Evolutionary conservation across 2,888 invertebrate genomes (phyloP).

Genomic region (Helleia helle): DNA sequence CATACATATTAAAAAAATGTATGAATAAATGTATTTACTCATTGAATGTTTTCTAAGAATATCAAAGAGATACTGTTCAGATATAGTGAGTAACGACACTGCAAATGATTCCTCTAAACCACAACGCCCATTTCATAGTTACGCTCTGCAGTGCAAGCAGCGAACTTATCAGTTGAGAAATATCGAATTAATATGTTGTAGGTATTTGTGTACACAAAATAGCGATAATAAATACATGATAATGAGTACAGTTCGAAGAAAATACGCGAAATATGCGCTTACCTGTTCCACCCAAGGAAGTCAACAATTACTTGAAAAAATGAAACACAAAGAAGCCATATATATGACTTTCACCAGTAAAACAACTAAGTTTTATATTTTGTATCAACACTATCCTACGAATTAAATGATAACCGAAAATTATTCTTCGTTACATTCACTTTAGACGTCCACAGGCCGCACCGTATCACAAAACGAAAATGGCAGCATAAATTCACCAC

Average conservation of each 20-base stretch:
- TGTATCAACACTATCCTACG: conserved; percentile 32
- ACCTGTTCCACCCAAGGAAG: conserved; percentile 62
- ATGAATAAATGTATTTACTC: no score
- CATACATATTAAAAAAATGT: no score
- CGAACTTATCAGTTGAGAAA: background rate
- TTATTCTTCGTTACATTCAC: conserved; percentile 40
- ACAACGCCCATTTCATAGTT: conserved; percentile 53
- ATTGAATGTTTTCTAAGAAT: no score
- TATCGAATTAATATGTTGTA: background rate
- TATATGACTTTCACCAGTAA: conserved; percentile 31
- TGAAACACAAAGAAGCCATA: conserved; percentile 32
- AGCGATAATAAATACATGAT: conserved; percentile 6
- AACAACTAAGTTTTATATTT: conserved; percentile 34
- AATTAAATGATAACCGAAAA: conserved; percentile 36
- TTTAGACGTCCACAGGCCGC: conserved; percentile 46
- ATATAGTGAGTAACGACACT: conserved; percentile 27
- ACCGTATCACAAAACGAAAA: conserved; percentile 72
- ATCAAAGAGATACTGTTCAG: background rate
- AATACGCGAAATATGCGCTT: conserved; percentile 48
- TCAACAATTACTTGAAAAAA: conserved; percentile 43
- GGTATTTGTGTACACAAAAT: background rate
- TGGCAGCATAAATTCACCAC: conserved; percentile 53
- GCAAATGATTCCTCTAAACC: conserved; percentile 43
- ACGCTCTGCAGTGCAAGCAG: background rate
- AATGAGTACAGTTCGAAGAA: conserved; percentile 24